A percentile compares a stretch with the other conserved stretches of the same genome.
Conservation (phyloP, 2,113 vertebrate species). For the Siniperca knerii region DNA sequence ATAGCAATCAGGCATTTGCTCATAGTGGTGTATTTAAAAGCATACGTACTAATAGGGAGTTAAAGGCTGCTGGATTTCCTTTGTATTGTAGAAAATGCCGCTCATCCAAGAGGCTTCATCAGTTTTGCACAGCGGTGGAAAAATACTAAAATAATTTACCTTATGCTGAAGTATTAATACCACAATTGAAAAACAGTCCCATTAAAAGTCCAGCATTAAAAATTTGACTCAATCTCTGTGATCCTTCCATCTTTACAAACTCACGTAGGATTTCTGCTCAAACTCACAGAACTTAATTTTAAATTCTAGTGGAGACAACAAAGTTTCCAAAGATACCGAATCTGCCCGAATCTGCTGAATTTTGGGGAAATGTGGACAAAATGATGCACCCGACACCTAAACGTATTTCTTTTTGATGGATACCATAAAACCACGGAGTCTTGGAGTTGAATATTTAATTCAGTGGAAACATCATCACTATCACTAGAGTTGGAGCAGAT, state of each 20-base stretch:
- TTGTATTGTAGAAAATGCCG: neutral
- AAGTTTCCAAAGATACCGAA: too few relatives aligned
- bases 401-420: neutral
- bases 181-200: neutral
- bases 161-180: neutral
- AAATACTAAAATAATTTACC: neutral
- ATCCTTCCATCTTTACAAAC: neutral
- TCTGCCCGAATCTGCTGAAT: too few relatives aligned
- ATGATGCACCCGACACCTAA: too few relatives aligned
- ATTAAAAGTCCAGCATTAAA: neutral
- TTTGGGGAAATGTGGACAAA: too few relatives aligned
- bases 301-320: too few relatives aligned
- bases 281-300: too few relatives aligned
- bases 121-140: neutral
- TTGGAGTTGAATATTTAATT: neutral
- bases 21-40: too few relatives aligned
- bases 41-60: neutral
- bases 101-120: neutral
- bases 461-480: too few relatives aligned
- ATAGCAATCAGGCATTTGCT: neutral
- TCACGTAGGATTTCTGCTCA: neutral
- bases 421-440: neutral
- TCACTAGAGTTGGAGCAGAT: too few relatives aligned
- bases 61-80: neutral
- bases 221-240: neutral